A percentile compares a stretch with the other conserved stretches of the same genome.
Evolutionary conservation across 2,113 vertebrate genomes (phyloP).

Genomic region (Phasianus colchicus): DNA sequence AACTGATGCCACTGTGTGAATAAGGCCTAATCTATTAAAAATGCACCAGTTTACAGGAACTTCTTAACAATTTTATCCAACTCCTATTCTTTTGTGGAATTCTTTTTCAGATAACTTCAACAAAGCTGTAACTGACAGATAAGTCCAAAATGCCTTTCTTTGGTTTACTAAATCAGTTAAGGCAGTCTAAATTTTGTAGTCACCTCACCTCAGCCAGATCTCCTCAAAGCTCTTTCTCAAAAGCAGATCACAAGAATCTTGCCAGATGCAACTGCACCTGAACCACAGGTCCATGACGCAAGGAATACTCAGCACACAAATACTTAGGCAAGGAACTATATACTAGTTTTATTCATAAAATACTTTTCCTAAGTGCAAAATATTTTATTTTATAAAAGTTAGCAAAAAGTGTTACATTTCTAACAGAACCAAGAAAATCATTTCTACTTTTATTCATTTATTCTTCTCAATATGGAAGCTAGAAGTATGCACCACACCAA

Average conservation of each 20-base stretch:
- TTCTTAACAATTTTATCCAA: not conserved
- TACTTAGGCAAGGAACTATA: not conserved
- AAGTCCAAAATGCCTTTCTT: not conserved
- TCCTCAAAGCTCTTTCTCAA: not conserved
- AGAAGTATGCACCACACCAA: not conserved
- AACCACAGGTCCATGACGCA: not conserved
- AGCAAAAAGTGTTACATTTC: constrained; percentile 45
- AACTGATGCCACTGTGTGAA: not conserved
- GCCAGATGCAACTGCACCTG: not conserved
- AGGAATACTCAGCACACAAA: not conserved
- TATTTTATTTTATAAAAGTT: constrained; percentile 60
- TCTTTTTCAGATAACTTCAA: not conserved
- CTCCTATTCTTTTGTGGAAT: not conserved
- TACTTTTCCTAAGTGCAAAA: constrained; percentile 67
- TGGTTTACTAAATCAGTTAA: not conserved
- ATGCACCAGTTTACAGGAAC: not conserved
- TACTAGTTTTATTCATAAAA: constrained; percentile 60
- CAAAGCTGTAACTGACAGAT: not conserved
- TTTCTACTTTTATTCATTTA: constrained; percentile 25
- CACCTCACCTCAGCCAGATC: not conserved
- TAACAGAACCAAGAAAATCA: constrained; percentile 39
- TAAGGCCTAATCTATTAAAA: not conserved
- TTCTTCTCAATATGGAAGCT: constrained; percentile 9
- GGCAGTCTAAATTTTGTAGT: not conserved
- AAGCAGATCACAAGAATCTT: not conserved